Evolutionary conservation across 2,797 vertebrate genomes (phyloP).

Genomic region (Pteronotus mesoamericanus): DNA sequence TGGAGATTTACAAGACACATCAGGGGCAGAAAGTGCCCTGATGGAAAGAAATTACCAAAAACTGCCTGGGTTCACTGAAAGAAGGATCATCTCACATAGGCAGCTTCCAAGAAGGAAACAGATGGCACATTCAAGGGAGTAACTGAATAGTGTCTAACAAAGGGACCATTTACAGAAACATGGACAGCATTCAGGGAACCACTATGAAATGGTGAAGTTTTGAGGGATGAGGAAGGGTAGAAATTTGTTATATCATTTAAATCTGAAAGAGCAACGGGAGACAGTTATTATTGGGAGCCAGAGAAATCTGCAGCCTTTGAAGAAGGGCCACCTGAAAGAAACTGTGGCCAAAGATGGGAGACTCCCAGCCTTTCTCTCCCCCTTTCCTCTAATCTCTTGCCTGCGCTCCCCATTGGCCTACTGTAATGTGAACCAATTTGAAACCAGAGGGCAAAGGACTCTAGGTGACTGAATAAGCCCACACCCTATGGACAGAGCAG

Average conservation of each 20-base stretch:
- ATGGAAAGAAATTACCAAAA: background rate
- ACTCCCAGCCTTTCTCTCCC: background rate
- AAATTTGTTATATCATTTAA: background rate
- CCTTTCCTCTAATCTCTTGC: background rate
- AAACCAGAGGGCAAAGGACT: background rate
- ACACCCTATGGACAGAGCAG: background rate
- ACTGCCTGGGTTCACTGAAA: background rate
- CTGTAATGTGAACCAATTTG: background rate
- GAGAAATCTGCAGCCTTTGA: background rate
- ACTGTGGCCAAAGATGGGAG: background rate
- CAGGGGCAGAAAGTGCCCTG: background rate
- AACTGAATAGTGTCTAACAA: background rate
- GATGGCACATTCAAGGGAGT: background rate
- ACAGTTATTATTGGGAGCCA: background rate
- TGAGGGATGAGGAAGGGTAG: background rate
- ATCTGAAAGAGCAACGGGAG: background rate
- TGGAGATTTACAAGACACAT: background rate
- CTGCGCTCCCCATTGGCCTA: background rate
- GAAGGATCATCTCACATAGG: background rate
- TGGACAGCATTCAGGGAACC: background rate
- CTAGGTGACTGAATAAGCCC: background rate
- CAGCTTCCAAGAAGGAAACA: background rate
- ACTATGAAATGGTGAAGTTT: background rate
- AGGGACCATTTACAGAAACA: background rate
- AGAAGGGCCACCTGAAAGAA: background rate